These are phyloP conservation scores for Nanorana parkeri DNA, from an alignment of 2,113 vertebrate genomes.

Conservation along the genomic window DNA sequence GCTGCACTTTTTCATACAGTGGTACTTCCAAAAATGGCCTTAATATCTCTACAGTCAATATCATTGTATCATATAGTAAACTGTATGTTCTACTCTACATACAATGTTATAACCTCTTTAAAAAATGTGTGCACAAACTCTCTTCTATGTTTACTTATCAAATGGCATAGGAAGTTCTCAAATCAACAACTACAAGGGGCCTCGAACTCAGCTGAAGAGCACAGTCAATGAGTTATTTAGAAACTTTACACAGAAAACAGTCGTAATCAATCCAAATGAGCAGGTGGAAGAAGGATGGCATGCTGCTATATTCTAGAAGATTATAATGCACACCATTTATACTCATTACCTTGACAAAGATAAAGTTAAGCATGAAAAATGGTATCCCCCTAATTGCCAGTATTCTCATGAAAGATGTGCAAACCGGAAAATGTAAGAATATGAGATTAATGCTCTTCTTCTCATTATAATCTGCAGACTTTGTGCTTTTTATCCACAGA, in stretches of 20 bases:
- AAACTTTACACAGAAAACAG: slow-evolving; percentile 31
- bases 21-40: too few species aligned
- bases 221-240: slow-evolving; percentile 4
- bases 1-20: too few species aligned
- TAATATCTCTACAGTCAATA: too few species aligned
- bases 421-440: slow-evolving; percentile 43
- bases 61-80: too few species aligned
- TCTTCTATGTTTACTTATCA: not conserved
- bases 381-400: slow-evolving; percentile 44
- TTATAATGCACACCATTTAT: slow-evolving; percentile 57
- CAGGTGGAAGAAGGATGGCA: slow-evolving; percentile 50
- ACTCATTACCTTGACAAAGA: slow-evolving; percentile 58
- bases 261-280: slow-evolving; percentile 48
- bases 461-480: slow-evolving; percentile 54
- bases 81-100: too few species aligned
- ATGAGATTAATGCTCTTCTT: slow-evolving; percentile 48
- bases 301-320: slow-evolving; percentile 53
- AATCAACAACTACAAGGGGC: not conserved
- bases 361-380: slow-evolving; percentile 58
- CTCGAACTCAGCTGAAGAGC: not conserved
- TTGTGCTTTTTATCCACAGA: slow-evolving; percentile 52
- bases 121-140: too few species aligned
- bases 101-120: too few species aligned
- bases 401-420: slow-evolving; percentile 47
- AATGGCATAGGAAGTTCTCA: slow-evolving; percentile 5